Percentiles rank a stretch among this genome's conserved stretches.
phyloP scores from a whole-genome alignment of 2,113 vertebrate genomes.

The human region DNA sequence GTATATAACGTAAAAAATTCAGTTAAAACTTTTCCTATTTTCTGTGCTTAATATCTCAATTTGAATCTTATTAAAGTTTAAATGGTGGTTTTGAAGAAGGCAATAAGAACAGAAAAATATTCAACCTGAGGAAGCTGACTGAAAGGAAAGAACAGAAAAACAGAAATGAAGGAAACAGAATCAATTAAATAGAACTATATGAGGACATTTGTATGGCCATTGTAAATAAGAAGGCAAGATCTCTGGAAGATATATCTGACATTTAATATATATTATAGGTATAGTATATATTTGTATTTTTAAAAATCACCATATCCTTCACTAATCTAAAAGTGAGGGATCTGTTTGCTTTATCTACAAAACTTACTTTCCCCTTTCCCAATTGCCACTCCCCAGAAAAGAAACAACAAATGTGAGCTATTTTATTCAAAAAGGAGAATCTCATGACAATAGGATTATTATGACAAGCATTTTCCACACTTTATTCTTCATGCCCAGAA shows the following conservation, averaged over 20 bases:
- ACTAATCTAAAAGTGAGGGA: background rate
- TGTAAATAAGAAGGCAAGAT: background rate
- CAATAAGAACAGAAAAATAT: background rate
- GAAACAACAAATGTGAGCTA: conserved; percentile 15
- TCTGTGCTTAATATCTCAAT: conserved; percentile 23
- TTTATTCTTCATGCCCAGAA: conserved; percentile 63
- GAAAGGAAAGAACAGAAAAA: background rate
- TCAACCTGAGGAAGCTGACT: too few relatives aligned
- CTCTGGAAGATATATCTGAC: background rate
- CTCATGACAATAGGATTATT: conserved; percentile 51
- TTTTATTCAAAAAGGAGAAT: conserved; percentile 57
- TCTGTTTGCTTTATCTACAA: conserved; percentile 33
- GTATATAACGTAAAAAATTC: background rate
- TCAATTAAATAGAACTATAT: background rate
- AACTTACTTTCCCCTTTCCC: conserved; percentile 36
- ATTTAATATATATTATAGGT: background rate
- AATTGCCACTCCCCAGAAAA: background rate
- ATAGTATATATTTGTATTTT: background rate
- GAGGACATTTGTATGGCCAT: background rate
- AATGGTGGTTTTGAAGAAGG: conserved; percentile 8
- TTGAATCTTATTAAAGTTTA: conserved; percentile 36
- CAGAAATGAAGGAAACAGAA: conserved; percentile 14
- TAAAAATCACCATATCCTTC: background rate
- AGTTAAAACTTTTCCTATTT: conserved; percentile 26
- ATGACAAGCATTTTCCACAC: conserved; percentile 68